A percentile compares a stretch with the other conserved stretches of the same genome.
These are phyloP conservation scores for Silvanus unidentatus DNA, from an alignment of 2,888 invertebrate species.

Conservation along the genomic window DNA sequence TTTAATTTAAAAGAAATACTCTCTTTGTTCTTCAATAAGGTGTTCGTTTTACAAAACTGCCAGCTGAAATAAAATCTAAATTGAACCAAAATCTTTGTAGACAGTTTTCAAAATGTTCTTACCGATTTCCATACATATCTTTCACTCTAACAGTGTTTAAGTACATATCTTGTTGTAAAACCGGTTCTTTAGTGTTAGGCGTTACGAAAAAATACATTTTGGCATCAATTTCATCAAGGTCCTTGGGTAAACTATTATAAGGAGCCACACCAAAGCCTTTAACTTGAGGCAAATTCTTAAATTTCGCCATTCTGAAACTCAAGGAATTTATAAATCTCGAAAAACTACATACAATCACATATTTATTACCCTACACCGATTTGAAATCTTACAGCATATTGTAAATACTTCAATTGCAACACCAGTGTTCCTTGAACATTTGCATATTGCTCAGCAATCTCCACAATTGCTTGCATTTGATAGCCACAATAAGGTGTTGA, in stretches of 20 bases:
- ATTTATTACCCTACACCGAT: conserved; percentile 29
- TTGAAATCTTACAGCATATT: conserved; percentile 44
- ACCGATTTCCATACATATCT: conserved; percentile 45
- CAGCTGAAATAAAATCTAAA: conserved; percentile 34
- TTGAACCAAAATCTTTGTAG: no score
- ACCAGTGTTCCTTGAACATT: conserved; percentile 46
- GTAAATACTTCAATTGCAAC: conserved; percentile 42
- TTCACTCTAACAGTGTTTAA: conserved; percentile 39
- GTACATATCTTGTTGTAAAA: conserved; percentile 16
- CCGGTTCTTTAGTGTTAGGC: conserved; percentile 23
- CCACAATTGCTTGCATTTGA: conserved; percentile 49
- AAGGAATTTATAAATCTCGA: conserved; percentile 2
- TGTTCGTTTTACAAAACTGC: conserved; percentile 42
- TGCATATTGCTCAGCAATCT: conserved; percentile 45
- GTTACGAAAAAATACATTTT: conserved; percentile 36
- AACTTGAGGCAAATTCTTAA: conserved; percentile 34
- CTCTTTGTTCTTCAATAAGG: conserved; percentile 30
- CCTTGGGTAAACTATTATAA: conserved; percentile 32
- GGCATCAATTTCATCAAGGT: conserved; percentile 33
- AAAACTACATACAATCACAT: neutral
- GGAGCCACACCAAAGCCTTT: conserved; percentile 43
- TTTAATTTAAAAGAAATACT: no score
- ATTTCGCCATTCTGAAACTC: conserved; percentile 32
- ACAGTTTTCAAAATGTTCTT: conserved; percentile 12
- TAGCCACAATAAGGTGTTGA: conserved; percentile 53